Percentiles rank a stretch among this genome's conserved stretches.
These are phyloP conservation scores for Pterocles burchelli DNA, from an alignment of 2,113 vertebrate species.

Conservation along the genomic window DNA sequence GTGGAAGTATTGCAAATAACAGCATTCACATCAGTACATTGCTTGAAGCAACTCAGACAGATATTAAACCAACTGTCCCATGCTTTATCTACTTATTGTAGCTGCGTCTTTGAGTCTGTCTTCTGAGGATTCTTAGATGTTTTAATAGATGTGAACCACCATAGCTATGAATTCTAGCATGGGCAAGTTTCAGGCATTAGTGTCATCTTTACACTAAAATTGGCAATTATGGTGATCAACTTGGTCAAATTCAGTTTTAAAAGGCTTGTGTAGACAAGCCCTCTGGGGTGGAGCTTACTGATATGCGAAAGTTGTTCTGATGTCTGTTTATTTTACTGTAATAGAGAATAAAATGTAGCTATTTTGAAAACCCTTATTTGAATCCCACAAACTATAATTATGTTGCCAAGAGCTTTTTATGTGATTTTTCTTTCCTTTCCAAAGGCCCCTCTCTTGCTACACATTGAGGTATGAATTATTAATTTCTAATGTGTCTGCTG, in stretches of 20 bases:
- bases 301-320: conserved; percentile 44
- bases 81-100: conserved; percentile 19
- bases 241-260: conserved; percentile 7
- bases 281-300: background rate
- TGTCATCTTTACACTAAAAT: conserved; percentile 33
- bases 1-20: background rate
- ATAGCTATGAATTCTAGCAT: background rate
- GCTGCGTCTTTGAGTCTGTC: conserved; percentile 22
- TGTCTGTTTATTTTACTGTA: conserved; percentile 53
- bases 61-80: background rate
- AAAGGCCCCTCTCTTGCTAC: conserved; percentile 63
- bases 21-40: background rate
- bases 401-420: conserved; percentile 64
- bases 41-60: background rate
- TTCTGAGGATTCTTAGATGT: background rate
- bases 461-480: conserved; percentile 65
- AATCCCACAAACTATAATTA: conserved; percentile 49
- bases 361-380: conserved; percentile 54
- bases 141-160: background rate
- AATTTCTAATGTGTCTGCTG: conserved; percentile 58
- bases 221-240: conserved; percentile 22
- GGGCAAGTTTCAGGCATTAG: background rate
- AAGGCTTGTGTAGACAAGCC: conserved; percentile 13
- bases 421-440: conserved; percentile 63
- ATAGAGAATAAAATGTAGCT: conserved; percentile 45